A percentile compares a stretch with the other conserved stretches of the same genome.
These are phyloP conservation scores for Typhlichthys eigenmanni DNA, from an alignment of 2,797 vertebrate species.

Conservation along the genomic window DNA sequence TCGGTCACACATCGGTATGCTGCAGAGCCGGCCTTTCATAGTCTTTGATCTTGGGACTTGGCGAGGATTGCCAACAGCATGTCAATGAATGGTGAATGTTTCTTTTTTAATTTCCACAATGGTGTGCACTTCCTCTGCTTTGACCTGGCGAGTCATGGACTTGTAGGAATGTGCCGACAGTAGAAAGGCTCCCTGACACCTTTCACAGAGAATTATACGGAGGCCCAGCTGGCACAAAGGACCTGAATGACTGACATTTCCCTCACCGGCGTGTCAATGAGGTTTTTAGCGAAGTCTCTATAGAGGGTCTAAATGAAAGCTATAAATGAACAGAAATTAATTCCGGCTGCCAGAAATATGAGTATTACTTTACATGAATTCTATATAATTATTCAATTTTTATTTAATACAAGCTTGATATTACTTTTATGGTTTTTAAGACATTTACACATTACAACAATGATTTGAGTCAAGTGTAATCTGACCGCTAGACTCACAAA, in stretches of 20 bases:
- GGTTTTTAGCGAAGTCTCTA: conserved; percentile 6
- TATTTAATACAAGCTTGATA: not conserved
- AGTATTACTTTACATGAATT: conserved; percentile 3
- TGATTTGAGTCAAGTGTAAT: not conserved
- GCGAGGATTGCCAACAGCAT: conserved; percentile 31
- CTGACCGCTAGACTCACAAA: not conserved
- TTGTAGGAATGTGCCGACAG: conserved; percentile 14
- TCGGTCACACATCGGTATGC: conserved; percentile 24
- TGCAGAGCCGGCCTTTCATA: not conserved
- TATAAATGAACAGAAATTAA: conserved; percentile 15
- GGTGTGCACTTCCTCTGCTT: not conserved
- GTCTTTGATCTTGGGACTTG: conserved; percentile 30
- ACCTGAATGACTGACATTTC: conserved; percentile 28
- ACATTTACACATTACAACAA: not conserved
- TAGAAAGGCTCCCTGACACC: conserved; percentile 19
- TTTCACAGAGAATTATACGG: conserved; percentile 14
- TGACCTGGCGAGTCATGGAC: not conserved
- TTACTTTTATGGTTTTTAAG: not conserved
- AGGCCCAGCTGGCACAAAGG: conserved; percentile 17
- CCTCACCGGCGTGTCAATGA: conserved; percentile 1
- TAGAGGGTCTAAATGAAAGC: not conserved
- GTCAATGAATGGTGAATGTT: conserved; percentile 31
- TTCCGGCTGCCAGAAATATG: not conserved
- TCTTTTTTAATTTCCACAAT: not conserved
- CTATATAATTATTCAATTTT: conserved; percentile 16